Conservation (phyloP, 1,140 invertebrate species). For the Pemphigus obesinymphae region DNA sequence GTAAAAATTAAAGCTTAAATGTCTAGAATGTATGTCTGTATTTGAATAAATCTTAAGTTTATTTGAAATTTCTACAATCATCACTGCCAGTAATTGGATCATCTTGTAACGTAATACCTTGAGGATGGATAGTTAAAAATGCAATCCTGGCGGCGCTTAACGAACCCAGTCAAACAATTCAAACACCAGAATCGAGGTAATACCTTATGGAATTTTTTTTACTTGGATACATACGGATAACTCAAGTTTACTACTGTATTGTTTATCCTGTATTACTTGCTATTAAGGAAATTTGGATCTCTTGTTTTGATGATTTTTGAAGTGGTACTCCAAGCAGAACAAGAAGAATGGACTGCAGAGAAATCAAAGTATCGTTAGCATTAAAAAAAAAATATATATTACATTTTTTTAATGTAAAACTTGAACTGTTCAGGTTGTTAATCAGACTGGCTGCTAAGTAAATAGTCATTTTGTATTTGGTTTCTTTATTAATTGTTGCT, state of each 20-base stretch:
- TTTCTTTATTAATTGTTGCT: not conserved
- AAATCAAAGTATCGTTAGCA: slow-evolving; percentile 23
- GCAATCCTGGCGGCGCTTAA: slow-evolving; percentile 16
- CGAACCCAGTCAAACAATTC: slow-evolving; percentile 27
- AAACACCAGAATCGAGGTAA: slow-evolving; percentile 34
- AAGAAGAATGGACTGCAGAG: slow-evolving; percentile 31
- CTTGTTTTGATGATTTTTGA: slow-evolving; percentile 28
- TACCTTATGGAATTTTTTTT: slow-evolving; percentile 37
- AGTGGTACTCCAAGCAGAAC: slow-evolving; percentile 1
- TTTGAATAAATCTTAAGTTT: slow-evolving; percentile 22
- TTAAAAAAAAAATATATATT: slow-evolving; percentile 15
- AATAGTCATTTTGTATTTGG: not conserved
- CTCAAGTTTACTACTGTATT: slow-evolving; percentile 20
- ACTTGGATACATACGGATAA: slow-evolving; percentile 33
- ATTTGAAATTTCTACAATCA: slow-evolving; percentile 23
- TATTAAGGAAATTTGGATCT: slow-evolving; percentile 27
- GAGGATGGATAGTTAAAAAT: slow-evolving; percentile 36
- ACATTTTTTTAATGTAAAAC: not conserved
- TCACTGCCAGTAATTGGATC: slow-evolving; percentile 12
- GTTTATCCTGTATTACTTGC: slow-evolving; percentile 22
- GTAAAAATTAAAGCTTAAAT: not conserved
- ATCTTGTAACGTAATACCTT: slow-evolving; percentile 18
- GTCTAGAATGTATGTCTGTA: not conserved
- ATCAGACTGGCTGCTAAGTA: not conserved
- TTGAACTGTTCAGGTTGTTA: not conserved